Conservation (phyloP, 2,888 invertebrate genomes). For the Subacronicta megacephala region DNA sequence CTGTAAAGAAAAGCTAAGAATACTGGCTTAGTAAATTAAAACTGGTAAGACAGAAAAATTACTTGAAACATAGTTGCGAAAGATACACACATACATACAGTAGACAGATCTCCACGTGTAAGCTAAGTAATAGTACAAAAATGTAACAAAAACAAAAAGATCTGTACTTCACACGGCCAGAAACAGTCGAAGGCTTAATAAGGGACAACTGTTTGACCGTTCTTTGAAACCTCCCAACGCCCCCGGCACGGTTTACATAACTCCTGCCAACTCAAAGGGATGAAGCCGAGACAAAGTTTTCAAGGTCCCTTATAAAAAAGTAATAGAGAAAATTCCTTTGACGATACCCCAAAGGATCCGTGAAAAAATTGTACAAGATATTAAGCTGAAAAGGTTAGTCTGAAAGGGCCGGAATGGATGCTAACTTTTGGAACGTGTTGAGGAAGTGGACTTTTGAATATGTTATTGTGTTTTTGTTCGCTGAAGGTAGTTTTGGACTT, state of each 20-base stretch:
- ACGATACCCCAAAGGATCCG: conserved; percentile 34
- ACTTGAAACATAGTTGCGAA: no score
- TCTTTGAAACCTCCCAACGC: conserved; percentile 16
- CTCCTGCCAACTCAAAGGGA: conserved; percentile 40
- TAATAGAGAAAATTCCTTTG: conserved; percentile 43
- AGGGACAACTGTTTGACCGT: conserved; percentile 27
- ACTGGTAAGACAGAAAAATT: no score
- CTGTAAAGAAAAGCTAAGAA: no score
- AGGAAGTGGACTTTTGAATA: conserved; percentile 34
- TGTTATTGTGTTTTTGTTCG: conserved; percentile 21
- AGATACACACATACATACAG: no score
- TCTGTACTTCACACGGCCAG: conserved; percentile 16
- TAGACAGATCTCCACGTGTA: not conserved
- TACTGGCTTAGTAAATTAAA: no score
- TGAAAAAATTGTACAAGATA: conserved; percentile 39
- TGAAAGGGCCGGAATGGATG: conserved; percentile 19
- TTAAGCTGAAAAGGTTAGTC: conserved; percentile 41
- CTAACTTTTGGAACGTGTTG: conserved; percentile 38
- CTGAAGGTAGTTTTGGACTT: not conserved
- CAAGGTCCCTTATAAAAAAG: conserved; percentile 49
- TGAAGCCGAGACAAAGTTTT: conserved; percentile 45
- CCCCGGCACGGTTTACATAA: conserved; percentile 36
- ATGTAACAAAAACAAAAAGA: conserved; percentile 14
- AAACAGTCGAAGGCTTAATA: conserved; percentile 27
- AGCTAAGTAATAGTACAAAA: not conserved